Evolutionary conservation across 2,113 vertebrate species (phyloP).

Genomic region (Herpailurus yagouaroundi): DNA sequence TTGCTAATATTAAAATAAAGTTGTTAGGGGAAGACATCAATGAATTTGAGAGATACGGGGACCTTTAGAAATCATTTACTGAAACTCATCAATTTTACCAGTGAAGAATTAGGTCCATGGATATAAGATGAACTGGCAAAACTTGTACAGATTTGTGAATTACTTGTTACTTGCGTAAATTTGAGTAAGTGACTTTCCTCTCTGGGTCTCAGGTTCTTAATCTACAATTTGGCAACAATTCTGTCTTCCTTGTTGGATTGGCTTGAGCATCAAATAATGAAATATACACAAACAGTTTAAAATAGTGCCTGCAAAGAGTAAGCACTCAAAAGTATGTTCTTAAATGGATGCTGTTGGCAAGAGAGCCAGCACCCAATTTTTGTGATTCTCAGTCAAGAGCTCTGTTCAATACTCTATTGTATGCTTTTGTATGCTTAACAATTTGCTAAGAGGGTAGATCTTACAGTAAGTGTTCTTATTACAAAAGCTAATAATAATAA

Average conservation of each 20-base stretch:
- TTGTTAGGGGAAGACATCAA: background rate
- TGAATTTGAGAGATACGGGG: background rate
- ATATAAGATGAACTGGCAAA: background rate
- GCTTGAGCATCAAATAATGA: background rate
- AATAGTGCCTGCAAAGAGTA: background rate
- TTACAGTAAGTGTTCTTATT: background rate
- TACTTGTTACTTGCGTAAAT: background rate
- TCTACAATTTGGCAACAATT: background rate
- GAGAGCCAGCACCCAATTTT: background rate
- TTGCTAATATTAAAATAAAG: background rate
- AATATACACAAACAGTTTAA: background rate
- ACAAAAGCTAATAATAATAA: background rate
- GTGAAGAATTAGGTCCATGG: background rate
- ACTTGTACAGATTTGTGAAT: background rate
- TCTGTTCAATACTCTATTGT: background rate
- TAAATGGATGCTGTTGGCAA: background rate
- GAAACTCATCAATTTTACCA: background rate
- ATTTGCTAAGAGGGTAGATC: background rate
- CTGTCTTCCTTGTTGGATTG: background rate
- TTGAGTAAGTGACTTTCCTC: background rate
- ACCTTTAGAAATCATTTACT: background rate
- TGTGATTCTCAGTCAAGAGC: background rate
- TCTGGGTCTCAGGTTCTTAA: background rate
- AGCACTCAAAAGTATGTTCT: background rate
- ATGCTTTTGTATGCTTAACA: background rate